phyloP scores from a whole-genome alignment of 2,888 invertebrate species.

The Lamellibrachia satsuma region DNA sequence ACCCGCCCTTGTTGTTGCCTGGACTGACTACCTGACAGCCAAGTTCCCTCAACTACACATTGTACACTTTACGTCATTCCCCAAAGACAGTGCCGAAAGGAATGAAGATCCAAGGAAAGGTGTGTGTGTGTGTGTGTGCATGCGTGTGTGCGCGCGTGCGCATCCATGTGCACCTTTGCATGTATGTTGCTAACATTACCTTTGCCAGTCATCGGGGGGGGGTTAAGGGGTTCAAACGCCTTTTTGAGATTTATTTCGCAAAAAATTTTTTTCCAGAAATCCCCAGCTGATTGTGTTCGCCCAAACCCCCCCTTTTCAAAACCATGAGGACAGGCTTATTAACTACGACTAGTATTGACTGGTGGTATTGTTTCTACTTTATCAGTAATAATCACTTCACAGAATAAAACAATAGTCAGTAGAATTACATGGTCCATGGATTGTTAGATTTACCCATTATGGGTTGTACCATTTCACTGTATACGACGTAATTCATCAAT shows the following conservation, averaged over 20 bases:
- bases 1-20: conserved; percentile 82
- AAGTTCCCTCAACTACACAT: conserved; percentile 80
- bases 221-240: too few relatives aligned
- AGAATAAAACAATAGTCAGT: not conserved
- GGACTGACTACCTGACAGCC: conserved; percentile 81
- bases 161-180: not conserved
- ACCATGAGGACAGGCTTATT: too few relatives aligned
- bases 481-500: too few relatives aligned
- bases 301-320: too few relatives aligned
- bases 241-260: too few relatives aligned
- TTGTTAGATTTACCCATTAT: too few relatives aligned
- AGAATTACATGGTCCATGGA: too few relatives aligned
- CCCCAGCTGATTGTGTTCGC: too few relatives aligned
- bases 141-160: not conserved
- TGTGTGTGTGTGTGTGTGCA: not conserved
- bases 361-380: not conserved
- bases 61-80: conserved; percentile 85
- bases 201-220: too few relatives aligned
- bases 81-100: conserved; percentile 58
- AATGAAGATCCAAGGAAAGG: conserved; percentile 32
- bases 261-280: too few relatives aligned
- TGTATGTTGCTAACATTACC: too few relatives aligned
- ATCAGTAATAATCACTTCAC: not conserved
- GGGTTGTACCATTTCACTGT: too few relatives aligned
- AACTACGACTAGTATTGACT: not conserved